Evolutionary conservation across 1,140 invertebrate genomes (phyloP), one percentile per base, ranked within the genome.

Genomic region (Drosophila mauritiana): DNA sequence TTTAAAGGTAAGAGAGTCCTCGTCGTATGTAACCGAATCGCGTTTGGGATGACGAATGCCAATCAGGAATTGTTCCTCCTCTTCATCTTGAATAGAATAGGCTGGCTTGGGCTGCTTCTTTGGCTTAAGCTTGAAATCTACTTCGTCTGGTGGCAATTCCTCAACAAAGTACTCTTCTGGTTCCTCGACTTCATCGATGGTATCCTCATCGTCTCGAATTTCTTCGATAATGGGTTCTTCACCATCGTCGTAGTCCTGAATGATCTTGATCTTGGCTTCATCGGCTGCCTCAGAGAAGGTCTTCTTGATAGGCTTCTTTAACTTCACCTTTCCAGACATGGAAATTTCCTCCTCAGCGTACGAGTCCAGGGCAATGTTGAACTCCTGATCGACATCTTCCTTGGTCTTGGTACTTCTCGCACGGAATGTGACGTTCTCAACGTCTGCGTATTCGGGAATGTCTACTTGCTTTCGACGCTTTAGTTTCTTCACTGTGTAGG

Each of bases 261-360:
- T 94, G 63, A 96, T 95, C 91, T 94, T 94, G 22, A 96, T 95
- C 3, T 95, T 95, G 62, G 95, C 94, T 93, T 96, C 95, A 39
- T 94, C 94, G 17, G 94, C 93, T 92, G 96, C 96, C 93, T 97
- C 96, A 8, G 93, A 94, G 91, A 95, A 96, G 7, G 96, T 96
- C 58, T 94, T 94, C 89, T 94, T 95, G n/a, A 90, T 57, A 40
- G 95, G 95, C 78, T 95, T 92, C 72, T 94, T 97, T n/a, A 97
- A 70, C 93, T 96, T 96, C 4, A 97, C 95, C 93, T 96, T 97
- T 62, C 96, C 96, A 11, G 96, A 95, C 94, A 97, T 96, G 5
- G 96, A 96, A 69, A 97, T 96, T 92, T 97, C 96, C 93, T 97
- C 96, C 93, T 97, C 96, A 48, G 96, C 96, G 91, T 97, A 97